Evolutionary conservation across 2,113 vertebrate species (phyloP).

Genomic region (Conger conger): DNA sequence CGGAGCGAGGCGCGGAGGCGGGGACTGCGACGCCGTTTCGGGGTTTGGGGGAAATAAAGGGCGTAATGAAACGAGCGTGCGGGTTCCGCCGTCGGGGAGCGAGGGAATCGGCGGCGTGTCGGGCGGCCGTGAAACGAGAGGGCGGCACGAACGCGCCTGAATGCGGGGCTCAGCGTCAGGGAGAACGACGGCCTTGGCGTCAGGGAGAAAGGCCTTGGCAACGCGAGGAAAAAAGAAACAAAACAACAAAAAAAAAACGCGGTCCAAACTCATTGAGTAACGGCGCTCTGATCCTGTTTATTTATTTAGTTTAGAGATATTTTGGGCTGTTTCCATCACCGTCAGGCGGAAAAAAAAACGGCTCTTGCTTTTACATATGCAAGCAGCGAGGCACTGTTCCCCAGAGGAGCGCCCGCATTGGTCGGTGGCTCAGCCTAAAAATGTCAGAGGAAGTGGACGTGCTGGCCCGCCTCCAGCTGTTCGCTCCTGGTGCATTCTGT

Average conservation of each 20-base stretch:
- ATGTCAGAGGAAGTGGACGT: background rate
- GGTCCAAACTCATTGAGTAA: no score
- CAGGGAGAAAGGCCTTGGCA: no score
- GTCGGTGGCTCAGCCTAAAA: background rate
- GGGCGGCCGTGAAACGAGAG: background rate
- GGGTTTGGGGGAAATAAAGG: background rate
- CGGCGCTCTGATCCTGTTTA: background rate
- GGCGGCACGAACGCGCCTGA: background rate
- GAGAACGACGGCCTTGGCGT: no score
- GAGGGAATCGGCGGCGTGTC: background rate
- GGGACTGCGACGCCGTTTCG: background rate
- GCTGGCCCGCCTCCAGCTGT: background rate
- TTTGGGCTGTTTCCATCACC: background rate
- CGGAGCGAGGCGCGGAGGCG: background rate
- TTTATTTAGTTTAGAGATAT: background rate
- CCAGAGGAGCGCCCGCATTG: background rate
- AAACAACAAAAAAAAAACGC: no score
- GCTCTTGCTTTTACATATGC: background rate
- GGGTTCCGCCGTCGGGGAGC: background rate
- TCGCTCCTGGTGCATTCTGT: background rate
- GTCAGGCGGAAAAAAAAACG: background rate
- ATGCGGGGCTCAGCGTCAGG: background rate
- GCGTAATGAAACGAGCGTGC: background rate
- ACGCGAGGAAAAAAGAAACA: no score
- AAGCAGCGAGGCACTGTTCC: background rate